These are phyloP conservation scores for Patella vulgata DNA, from an alignment of 1,140 invertebrate genomes.

Conservation along the genomic window DNA sequence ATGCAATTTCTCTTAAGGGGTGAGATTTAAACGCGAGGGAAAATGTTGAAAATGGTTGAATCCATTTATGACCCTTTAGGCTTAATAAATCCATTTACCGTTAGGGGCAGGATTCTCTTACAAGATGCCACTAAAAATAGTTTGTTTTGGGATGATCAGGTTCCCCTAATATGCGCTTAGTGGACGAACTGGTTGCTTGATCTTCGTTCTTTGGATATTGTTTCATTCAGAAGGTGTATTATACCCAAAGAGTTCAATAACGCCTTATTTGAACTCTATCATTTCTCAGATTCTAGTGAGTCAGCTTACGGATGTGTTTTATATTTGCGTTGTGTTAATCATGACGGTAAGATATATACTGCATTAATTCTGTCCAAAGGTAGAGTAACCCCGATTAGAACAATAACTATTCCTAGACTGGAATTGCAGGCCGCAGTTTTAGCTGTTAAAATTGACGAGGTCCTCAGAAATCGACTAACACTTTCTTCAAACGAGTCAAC, in stretches of 20 bases:
- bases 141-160: no score
- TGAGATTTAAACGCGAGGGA: conserved; percentile 27
- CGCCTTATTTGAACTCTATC: conserved; percentile 14
- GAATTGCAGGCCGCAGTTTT: conserved; percentile 35
- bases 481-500: background rate
- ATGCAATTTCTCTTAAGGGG: conserved; percentile 12
- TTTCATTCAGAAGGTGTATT: no score
- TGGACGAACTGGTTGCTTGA: no score
- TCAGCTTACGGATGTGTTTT: conserved; percentile 39
- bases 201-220: no score
- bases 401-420: conserved; percentile 28
- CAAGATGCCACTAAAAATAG: no score
- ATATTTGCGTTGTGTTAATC: conserved; percentile 29
- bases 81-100: conserved; percentile 17
- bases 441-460: conserved; percentile 19
- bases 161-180: no score
- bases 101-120: no score
- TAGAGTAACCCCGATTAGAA: conserved; percentile 26
- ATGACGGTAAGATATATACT: conserved; percentile 19
- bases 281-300: conserved; percentile 44
- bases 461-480: conserved; percentile 19
- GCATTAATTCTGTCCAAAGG: conserved; percentile 36
- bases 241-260: no score
- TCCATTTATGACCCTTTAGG: conserved; percentile 46
- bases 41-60: conserved; percentile 33